Percentiles rank a stretch among this genome's conserved stretches.
Evolutionary conservation across 2,113 vertebrate genomes (phyloP).

Genomic region (Bujurquina vittata): DNA sequence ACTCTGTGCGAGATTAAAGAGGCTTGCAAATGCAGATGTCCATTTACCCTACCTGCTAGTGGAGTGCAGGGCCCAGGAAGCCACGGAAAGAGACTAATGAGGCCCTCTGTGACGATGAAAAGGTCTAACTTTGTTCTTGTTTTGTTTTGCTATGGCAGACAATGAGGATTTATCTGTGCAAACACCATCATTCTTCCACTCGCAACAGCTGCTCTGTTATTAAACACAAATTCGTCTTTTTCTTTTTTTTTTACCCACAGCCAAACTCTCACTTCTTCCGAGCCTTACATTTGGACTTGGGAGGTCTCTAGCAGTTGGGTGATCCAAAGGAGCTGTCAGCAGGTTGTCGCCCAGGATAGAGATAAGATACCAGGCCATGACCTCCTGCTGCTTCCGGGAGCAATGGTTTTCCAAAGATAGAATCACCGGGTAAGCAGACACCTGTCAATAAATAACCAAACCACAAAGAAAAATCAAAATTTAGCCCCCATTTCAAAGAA

Average conservation of each 20-base stretch:
- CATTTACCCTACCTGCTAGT: neutral
- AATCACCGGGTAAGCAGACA: constrained; percentile 87
- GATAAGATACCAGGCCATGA: constrained; percentile 82
- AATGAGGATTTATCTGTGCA: constrained; percentile 2
- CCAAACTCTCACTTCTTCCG: neutral
- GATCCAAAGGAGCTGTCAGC: constrained; percentile 73
- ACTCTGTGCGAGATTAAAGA: constrained; percentile 38
- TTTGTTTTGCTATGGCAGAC: constrained; percentile 16
- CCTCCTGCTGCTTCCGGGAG: constrained; percentile 83
- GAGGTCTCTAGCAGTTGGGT: constrained; percentile 52
- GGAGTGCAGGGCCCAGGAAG: constrained; percentile 7
- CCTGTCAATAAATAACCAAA: constrained; percentile 67
- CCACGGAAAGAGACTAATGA: constrained; percentile 54
- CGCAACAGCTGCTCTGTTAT: constrained; percentile 7
- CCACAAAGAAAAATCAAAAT: neutral
- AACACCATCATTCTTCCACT: neutral
- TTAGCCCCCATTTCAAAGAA: constrained; percentile 7
- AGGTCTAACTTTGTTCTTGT: constrained; percentile 22
- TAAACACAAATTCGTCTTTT: constrained; percentile 8
- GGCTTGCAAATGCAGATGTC: constrained; percentile 9
- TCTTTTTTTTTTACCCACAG: neutral
- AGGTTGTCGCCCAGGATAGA: constrained; percentile 82
- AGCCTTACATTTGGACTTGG: constrained; percentile 89
- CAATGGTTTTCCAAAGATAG: constrained; percentile 93
- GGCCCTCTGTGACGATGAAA: constrained; percentile 23